These are phyloP conservation scores for Nerophis ophidion DNA, from an alignment of 2,113 vertebrate species.

Conservation along the genomic window DNA sequence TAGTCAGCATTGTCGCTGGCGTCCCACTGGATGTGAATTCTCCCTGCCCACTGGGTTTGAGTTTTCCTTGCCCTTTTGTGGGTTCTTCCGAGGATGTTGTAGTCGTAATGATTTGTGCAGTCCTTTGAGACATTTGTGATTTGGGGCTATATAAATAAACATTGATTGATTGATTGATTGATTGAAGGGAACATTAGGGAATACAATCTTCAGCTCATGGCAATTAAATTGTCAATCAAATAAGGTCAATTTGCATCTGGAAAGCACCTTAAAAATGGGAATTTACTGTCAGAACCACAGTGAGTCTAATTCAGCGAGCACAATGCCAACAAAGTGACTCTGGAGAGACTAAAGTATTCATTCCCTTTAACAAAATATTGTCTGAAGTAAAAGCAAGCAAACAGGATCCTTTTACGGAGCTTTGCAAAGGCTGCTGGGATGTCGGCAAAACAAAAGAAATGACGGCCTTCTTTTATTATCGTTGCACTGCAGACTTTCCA, in stretches of 20 bases:
- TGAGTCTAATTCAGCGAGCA: conserved; percentile 37
- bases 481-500: conserved; percentile 32
- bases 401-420: background rate
- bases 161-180: too few relatives aligned
- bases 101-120: too few relatives aligned
- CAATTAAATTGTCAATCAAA: background rate
- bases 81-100: too few relatives aligned
- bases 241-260: conserved; percentile 5
- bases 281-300: background rate
- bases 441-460: conserved; percentile 59
- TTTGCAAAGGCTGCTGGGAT: conserved; percentile 39
- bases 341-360: conserved; percentile 43
- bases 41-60: too few relatives aligned
- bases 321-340: conserved; percentile 42
- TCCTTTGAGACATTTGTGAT: too few relatives aligned
- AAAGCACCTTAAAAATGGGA: conserved; percentile 5
- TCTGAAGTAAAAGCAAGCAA: conserved; percentile 38
- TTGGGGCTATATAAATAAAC: too few relatives aligned
- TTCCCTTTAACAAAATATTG: conserved; percentile 52
- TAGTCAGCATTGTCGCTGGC: too few relatives aligned
- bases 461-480: conserved; percentile 53
- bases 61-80: too few relatives aligned
- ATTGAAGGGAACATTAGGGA: too few relatives aligned
- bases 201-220: too few relatives aligned
- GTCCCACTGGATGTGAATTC: too few relatives aligned